Evolutionary conservation across 2,113 vertebrate species (phyloP).

Genomic region (Lanius collurio): DNA sequence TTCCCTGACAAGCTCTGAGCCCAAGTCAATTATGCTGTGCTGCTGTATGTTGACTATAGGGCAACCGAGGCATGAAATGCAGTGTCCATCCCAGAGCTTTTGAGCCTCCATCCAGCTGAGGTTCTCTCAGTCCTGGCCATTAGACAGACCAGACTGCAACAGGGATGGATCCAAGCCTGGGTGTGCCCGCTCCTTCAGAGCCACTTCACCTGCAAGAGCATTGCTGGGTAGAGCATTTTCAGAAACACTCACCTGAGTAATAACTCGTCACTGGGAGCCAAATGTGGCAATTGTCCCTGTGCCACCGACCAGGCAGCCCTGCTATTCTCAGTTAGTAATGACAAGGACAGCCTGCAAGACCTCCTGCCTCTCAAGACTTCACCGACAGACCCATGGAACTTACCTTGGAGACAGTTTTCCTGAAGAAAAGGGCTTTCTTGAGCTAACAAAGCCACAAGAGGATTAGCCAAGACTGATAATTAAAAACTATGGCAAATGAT

Average conservation of each 20-base stretch:
- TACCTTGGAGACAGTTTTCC: not conserved
- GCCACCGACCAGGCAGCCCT: not conserved
- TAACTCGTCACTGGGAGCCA: not conserved
- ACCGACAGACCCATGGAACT: not conserved
- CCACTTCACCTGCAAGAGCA: not conserved
- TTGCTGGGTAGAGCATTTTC: not conserved
- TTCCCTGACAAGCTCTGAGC: not conserved
- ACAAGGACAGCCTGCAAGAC: not conserved
- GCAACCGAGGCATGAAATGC: not conserved
- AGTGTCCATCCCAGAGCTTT: not conserved
- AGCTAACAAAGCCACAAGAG: not conserved
- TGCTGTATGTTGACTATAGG: not conserved
- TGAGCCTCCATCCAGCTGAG: not conserved
- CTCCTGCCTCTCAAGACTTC: not conserved
- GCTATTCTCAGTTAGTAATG: fast-evolving
- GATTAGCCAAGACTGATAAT: not conserved
- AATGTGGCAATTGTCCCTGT: fast-evolving
- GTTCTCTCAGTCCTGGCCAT: not conserved
- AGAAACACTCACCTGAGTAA: not conserved
- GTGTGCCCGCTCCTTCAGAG: not conserved
- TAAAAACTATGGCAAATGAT: not conserved
- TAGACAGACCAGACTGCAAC: not conserved
- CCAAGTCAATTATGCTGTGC: fast-evolving
- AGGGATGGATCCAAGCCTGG: not conserved
- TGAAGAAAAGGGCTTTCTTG: not conserved